A percentile compares a stretch with the other conserved stretches of the same genome.
Conservation (phyloP, 2,113 vertebrate genomes). For the Alouatta palliata region DNA sequence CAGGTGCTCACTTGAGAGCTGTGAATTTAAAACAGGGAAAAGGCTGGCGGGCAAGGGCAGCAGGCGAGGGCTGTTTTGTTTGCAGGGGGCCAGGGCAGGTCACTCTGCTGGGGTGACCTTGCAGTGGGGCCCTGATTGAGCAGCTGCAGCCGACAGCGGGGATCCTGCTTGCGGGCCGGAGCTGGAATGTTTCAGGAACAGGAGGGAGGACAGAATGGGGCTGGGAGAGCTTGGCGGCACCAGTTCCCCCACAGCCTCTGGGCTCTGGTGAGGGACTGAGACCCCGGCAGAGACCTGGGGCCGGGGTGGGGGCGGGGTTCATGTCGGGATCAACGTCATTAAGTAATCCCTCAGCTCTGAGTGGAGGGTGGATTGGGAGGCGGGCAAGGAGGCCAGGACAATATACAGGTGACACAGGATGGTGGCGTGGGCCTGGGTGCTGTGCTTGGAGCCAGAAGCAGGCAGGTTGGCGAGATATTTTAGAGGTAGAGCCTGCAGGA, state of each 20-base stretch:
- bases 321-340: rapidly evolving
- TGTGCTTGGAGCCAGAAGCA: background rate
- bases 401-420: rapidly evolving
- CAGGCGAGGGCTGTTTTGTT: background rate
- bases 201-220: no score
- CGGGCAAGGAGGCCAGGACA: background rate
- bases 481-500: background rate
- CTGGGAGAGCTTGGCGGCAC: background rate
- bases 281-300: background rate
- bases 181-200: background rate
- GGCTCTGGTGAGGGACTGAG: background rate
- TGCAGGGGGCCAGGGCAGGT: background rate
- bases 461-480: background rate
- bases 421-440: background rate
- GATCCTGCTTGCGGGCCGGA: rapidly evolving
- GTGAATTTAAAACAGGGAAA: background rate
- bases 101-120: background rate
- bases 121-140: background rate
- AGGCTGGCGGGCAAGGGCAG: rapidly evolving
- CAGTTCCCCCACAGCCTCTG: background rate
- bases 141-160: rapidly evolving
- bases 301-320: background rate
- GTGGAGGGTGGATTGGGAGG: background rate
- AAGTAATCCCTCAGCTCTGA: background rate
- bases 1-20: background rate